Conservation (phyloP, 2,888 invertebrate genomes). For the Portevinia maculata region DNA sequence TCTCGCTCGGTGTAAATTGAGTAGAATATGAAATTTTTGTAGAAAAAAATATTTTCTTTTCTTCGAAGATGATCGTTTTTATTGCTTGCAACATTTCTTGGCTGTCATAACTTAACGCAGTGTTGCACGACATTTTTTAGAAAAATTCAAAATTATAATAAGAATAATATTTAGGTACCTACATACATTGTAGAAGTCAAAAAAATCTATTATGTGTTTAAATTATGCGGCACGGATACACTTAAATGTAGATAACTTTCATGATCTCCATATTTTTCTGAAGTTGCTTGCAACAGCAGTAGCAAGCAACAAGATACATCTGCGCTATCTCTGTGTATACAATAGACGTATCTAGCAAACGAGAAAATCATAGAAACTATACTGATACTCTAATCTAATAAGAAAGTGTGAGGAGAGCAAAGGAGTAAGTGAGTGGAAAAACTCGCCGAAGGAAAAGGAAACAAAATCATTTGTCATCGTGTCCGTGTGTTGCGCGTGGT, state of each 20-base stretch:
- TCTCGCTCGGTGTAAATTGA: slow-evolving; percentile 48
- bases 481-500: slow-evolving; percentile 51
- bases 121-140: slow-evolving; percentile 4
- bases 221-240: slow-evolving; percentile 55
- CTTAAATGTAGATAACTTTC: slow-evolving; percentile 23
- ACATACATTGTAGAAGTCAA: not conserved
- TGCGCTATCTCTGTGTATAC: slow-evolving; percentile 70
- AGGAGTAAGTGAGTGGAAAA: slow-evolving; percentile 29
- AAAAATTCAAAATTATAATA: not conserved
- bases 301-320: slow-evolving; percentile 65
- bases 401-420: slow-evolving; percentile 11
- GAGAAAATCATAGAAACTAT: slow-evolving; percentile 68
- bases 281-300: slow-evolving; percentile 57
- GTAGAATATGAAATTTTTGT: slow-evolving; percentile 61
- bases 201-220: slow-evolving; percentile 25
- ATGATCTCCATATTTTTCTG: slow-evolving; percentile 19
- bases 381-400: slow-evolving; percentile 55
- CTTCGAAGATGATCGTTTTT: not conserved
- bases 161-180: too few species aligned
- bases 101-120: slow-evolving; percentile 20
- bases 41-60: slow-evolving; percentile 31
- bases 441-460: slow-evolving; percentile 14
- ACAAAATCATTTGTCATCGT: slow-evolving; percentile 59
- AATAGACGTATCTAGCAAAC: slow-evolving; percentile 74
- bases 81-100: slow-evolving; percentile 37